Evolutionary conservation across 1,140 invertebrate species (phyloP).

Genomic region (Triops cancriformis): DNA sequence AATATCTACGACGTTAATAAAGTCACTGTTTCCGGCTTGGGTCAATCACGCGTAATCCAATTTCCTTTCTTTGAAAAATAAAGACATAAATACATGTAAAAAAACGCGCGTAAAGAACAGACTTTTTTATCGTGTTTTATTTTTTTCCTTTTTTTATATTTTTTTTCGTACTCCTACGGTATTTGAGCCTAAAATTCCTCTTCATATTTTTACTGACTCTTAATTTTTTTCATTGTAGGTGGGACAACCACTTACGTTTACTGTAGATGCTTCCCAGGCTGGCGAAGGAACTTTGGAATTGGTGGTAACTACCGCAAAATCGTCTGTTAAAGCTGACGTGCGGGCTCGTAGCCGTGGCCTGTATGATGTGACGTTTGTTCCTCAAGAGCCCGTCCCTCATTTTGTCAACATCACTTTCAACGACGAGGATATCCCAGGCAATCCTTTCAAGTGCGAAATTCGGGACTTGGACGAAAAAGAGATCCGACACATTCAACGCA

Average conservation of each 20-base stretch:
- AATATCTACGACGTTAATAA: slow-evolving; percentile 85
- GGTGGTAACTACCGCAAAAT: slow-evolving; percentile 82
- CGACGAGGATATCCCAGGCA: slow-evolving; percentile 76
- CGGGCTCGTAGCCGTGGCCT: slow-evolving; percentile 80
- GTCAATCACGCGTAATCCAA: slow-evolving; percentile 43
- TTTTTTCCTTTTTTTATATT: too few relatives aligned
- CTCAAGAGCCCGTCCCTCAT: slow-evolving; percentile 78
- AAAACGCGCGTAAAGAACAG: too few relatives aligned
- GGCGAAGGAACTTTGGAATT: slow-evolving; percentile 92
- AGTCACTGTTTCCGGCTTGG: slow-evolving; percentile 68
- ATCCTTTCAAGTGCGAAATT: slow-evolving; percentile 66
- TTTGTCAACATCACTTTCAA: slow-evolving; percentile 96
- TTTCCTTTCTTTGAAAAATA: slow-evolving; percentile 4
- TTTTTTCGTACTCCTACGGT: too few relatives aligned
- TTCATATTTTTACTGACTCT: not conserved
- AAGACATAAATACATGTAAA: slow-evolving; percentile 15
- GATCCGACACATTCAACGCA: slow-evolving; percentile 35
- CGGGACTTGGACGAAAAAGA: slow-evolving; percentile 41
- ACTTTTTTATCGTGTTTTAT: too few relatives aligned
- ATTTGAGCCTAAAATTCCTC: not conserved
- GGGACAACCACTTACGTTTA: slow-evolving; percentile 77
- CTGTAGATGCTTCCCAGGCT: slow-evolving; percentile 88
- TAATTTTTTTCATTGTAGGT: slow-evolving; percentile 40
- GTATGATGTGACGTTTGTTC: slow-evolving; percentile 95
- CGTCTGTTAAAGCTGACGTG: slow-evolving; percentile 52